Conservation (phyloP, 2,888 invertebrate genomes). For the Syrphus vitripennis region DNA sequence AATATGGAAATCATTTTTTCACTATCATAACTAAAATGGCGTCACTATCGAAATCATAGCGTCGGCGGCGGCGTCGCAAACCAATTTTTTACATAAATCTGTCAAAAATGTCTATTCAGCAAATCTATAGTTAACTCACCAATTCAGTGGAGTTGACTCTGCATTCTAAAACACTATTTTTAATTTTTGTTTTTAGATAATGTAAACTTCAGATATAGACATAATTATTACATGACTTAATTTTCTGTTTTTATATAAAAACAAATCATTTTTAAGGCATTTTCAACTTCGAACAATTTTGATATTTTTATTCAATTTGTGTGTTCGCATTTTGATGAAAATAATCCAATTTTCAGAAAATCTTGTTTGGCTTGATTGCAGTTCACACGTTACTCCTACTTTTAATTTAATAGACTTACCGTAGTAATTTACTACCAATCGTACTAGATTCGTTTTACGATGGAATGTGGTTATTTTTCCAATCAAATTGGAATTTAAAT, state of each 20-base stretch:
- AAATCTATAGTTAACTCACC: no score
- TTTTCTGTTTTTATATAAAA: not conserved
- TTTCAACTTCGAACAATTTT: not conserved
- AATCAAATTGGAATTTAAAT: slow-evolving; percentile 51
- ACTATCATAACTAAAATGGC: no score
- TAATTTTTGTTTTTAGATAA: no score
- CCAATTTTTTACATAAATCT: no score
- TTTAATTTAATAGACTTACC: not conserved
- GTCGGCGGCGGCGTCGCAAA: no score
- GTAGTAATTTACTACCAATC: not conserved
- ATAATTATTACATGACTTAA: not conserved
- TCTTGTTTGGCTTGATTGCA: not conserved
- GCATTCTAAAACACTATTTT: no score
- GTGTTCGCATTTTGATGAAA: not conserved
- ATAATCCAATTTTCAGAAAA: not conserved
- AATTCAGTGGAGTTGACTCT: no score
- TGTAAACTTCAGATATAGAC: no score
- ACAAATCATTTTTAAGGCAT: not conserved
- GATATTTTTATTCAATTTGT: not conserved
- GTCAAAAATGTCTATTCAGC: no score
- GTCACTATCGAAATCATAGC: no score
- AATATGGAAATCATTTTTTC: no score
- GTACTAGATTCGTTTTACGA: not conserved
- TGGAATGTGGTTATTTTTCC: slow-evolving; percentile 27
- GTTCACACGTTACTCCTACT: slow-evolving; percentile 19